Evolutionary conservation across 2,797 vertebrate species (phyloP).

Genomic region (Melopsittacus undulatus): DNA sequence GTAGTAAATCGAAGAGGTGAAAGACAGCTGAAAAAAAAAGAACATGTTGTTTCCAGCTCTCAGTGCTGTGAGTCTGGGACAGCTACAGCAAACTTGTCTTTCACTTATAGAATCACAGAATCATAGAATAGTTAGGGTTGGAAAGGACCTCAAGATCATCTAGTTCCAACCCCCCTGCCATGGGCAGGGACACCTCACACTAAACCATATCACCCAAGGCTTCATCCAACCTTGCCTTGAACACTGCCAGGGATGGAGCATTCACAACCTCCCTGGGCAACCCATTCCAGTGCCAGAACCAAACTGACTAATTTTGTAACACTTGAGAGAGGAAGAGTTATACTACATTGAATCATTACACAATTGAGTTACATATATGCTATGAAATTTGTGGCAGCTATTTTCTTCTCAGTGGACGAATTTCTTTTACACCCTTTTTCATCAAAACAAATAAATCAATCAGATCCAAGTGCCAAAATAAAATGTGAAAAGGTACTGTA

Average conservation of each 20-base stretch:
- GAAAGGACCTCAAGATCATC: too few species aligned
- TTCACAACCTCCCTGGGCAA: too few species aligned
- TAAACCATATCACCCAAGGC: too few species aligned
- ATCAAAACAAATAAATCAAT: conserved; percentile 18
- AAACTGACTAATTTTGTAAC: neutral
- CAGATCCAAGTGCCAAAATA: neutral
- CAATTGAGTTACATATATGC: neutral
- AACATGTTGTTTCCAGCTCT: neutral
- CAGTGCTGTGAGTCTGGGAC: neutral
- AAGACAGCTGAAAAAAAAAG: neutral
- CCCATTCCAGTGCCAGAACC: neutral
- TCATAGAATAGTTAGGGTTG: too few species aligned
- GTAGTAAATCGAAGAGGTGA: neutral
- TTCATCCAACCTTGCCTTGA: too few species aligned
- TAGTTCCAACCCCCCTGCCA: too few species aligned
- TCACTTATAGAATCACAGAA: neutral
- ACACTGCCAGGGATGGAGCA: too few species aligned
- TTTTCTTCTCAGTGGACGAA: neutral
- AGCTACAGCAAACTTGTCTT: neutral
- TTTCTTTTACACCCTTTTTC: neutral
- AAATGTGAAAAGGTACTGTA: neutral
- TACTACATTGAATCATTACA: neutral
- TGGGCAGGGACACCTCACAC: too few species aligned
- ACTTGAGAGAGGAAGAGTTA: neutral
- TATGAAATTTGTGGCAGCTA: neutral